Evolutionary conservation across 2,797 vertebrate species (phyloP).

Genomic region (Meda fulgida): DNA sequence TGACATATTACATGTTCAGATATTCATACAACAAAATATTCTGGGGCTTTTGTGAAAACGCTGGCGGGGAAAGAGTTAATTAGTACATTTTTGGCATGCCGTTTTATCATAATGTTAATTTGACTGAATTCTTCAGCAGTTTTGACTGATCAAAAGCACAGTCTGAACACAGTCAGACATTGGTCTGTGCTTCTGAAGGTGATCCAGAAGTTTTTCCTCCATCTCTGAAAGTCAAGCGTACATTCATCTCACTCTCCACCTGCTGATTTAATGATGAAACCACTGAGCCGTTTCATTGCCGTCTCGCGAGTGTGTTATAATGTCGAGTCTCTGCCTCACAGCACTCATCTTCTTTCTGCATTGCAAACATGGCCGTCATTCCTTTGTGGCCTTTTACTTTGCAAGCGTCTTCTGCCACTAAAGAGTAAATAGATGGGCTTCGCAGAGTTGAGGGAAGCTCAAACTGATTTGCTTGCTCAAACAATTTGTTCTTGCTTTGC

Average conservation of each 20-base stretch:
- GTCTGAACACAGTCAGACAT: slow-evolving; percentile 49
- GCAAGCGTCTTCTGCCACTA: slow-evolving; percentile 66
- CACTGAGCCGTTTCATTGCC: slow-evolving; percentile 75
- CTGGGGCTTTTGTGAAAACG: too few species aligned
- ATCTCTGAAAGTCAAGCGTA: slow-evolving; percentile 69
- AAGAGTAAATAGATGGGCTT: slow-evolving; percentile 75
- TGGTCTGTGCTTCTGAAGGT: slow-evolving; percentile 70
- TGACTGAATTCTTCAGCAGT: slow-evolving; percentile 53
- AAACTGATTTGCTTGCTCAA: slow-evolving; percentile 80
- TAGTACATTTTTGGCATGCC: neutral
- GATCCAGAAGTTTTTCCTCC: slow-evolving; percentile 67
- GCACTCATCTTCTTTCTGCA: slow-evolving; percentile 65
- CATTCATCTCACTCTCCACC: slow-evolving; percentile 64
- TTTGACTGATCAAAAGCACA: slow-evolving; percentile 61
- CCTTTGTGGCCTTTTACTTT: slow-evolving; percentile 63
- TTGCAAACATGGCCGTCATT: slow-evolving; percentile 55
- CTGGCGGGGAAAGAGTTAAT: too few species aligned
- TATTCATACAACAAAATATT: too few species aligned
- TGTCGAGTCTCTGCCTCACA: slow-evolving; percentile 69
- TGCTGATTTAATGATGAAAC: slow-evolving; percentile 73
- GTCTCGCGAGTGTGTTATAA: slow-evolving; percentile 68
- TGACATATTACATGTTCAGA: too few species aligned
- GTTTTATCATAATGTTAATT: neutral
- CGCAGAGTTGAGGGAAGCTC: slow-evolving; percentile 64
- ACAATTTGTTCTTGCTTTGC: slow-evolving; percentile 76